phyloP scores from a whole-genome alignment of 92 coral and sea anemone genomes.

The Chrysogorgia sp. region DNA sequence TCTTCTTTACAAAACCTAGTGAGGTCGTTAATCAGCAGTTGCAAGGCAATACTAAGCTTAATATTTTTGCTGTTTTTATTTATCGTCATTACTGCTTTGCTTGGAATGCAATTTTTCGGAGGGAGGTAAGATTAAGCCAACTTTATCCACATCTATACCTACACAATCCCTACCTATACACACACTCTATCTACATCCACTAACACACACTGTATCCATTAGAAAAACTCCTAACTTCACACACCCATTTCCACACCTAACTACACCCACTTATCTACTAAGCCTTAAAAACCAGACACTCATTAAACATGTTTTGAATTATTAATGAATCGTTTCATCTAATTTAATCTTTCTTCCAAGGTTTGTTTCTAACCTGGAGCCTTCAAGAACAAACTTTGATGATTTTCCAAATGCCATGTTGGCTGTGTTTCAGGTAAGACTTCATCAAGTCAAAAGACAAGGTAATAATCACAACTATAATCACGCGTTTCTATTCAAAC shows the following conservation, averaged over 20 bases:
- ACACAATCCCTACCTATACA: too few species aligned
- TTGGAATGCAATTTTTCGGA: slow-evolving; percentile 98
- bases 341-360: slow-evolving; percentile 37
- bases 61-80: slow-evolving; percentile 92
- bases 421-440: slow-evolving; percentile 92
- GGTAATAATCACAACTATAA: neutral
- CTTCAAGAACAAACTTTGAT: slow-evolving; percentile 90
- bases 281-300: neutral
- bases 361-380: slow-evolving; percentile 55
- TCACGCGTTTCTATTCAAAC: neutral
- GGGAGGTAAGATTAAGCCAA: slow-evolving; percentile 72
- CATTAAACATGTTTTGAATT: too few species aligned
- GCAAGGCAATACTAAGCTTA: slow-evolving; percentile 94
- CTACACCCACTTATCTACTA: too few species aligned
- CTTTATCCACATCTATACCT: too few species aligned
- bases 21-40: slow-evolving; percentile 93
- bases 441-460: neutral
- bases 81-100: slow-evolving; percentile 83
- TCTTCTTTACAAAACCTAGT: slow-evolving; percentile 89
- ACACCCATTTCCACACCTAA: too few species aligned
- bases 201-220: too few species aligned
- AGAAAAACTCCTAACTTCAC: too few species aligned
- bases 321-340: neutral
- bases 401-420: slow-evolving; percentile 94
- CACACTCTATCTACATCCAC: too few species aligned